These are phyloP conservation scores for Oryctes rhinoceros DNA, from an alignment of 1,140 invertebrate species.

Conservation along the genomic window DNA sequence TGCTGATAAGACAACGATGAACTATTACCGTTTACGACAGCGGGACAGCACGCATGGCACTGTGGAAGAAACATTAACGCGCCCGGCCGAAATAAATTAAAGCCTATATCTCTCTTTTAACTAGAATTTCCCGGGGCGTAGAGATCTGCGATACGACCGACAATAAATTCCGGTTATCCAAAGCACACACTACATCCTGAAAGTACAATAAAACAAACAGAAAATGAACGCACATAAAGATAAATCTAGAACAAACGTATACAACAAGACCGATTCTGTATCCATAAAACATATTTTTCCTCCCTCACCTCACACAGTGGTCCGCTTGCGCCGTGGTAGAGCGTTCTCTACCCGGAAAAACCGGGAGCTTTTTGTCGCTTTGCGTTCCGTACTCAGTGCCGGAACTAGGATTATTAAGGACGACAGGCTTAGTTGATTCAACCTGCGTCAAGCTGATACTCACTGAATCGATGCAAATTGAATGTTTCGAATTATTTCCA, in stretches of 20 bases:
- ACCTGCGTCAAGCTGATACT: slow-evolving; percentile 22
- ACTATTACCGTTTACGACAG: slow-evolving; percentile 11
- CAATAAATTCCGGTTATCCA: slow-evolving; percentile 40
- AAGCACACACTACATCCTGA: slow-evolving; percentile 40
- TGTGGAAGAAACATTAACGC: slow-evolving; percentile 19
- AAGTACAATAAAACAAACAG: slow-evolving; percentile 40
- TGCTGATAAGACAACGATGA: slow-evolving; percentile 10
- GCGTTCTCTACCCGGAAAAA: slow-evolving; percentile 20
- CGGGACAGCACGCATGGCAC: slow-evolving; percentile 1
- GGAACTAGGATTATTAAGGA: slow-evolving; percentile 34
- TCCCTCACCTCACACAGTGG: neutral
- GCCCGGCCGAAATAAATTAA: slow-evolving; percentile 29
- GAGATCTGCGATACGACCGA: slow-evolving; percentile 33
- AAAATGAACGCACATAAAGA: slow-evolving; percentile 40
- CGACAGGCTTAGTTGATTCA: slow-evolving; percentile 18
- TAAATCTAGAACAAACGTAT: slow-evolving; percentile 41
- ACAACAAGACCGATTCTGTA: slow-evolving; percentile 40
- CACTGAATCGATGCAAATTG: slow-evolving; percentile 14
- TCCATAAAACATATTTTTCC: slow-evolving; percentile 40
- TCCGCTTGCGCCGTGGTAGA: neutral
- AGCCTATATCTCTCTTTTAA: slow-evolving; percentile 35
- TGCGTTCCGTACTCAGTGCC: neutral
- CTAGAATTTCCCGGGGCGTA: slow-evolving; percentile 35
- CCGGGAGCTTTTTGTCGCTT: slow-evolving; percentile 32
- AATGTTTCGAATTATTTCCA: neutral